Percentiles rank a stretch among this genome's conserved stretches.
Evolutionary conservation across 2,113 vertebrate genomes (phyloP).

Genomic region (Rhizomys pruinosus): DNA sequence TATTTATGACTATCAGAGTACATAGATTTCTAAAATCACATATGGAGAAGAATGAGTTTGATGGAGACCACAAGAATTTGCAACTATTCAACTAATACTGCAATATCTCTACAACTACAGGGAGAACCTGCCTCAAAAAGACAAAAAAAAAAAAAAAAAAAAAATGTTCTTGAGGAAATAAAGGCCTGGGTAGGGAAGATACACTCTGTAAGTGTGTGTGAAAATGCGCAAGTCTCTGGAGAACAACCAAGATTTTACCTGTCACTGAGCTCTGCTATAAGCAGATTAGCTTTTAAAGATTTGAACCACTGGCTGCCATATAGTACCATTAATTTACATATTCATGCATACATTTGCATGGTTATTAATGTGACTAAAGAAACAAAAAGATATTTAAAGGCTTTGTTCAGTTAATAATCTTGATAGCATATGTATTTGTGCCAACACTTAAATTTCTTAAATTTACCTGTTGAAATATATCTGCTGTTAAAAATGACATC

Average conservation of each 20-base stretch:
- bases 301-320: constrained; percentile 37
- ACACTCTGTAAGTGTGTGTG: constrained; percentile 42
- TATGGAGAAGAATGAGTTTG: constrained; percentile 64
- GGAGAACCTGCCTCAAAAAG: no score
- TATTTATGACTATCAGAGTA: not conserved
- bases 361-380: constrained; percentile 41
- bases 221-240: constrained; percentile 67
- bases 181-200: constrained; percentile 45
- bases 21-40: not conserved
- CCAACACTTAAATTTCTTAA: not conserved
- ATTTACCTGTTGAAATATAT: constrained; percentile 1
- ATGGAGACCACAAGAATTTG: not conserved
- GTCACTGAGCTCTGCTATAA: constrained; percentile 60
- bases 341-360: constrained; percentile 26
- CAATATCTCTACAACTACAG: no score
- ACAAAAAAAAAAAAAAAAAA: no score
- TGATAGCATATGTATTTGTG: not conserved
- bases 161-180: constrained; percentile 61
- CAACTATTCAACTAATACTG: constrained; percentile 35
- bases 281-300: constrained; percentile 67
- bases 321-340: constrained; percentile 60
- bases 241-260: constrained; percentile 53
- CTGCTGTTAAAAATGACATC: not conserved
- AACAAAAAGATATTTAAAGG: constrained; percentile 17
- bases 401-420: constrained; percentile 28